Conservation (phyloP, 2,888 invertebrate species). For the Cephonodes hylas region DNA sequence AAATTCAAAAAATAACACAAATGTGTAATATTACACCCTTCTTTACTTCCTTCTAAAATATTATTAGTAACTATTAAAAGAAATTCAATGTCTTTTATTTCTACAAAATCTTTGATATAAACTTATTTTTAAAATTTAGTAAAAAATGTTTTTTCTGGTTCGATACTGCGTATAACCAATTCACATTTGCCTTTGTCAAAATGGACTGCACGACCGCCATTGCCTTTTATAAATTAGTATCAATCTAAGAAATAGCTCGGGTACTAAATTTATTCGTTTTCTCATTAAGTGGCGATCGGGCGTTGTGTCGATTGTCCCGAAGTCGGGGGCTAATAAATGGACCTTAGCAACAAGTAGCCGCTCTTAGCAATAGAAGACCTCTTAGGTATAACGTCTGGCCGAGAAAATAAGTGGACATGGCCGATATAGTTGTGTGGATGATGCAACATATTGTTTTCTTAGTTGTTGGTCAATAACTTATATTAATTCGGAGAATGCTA, state of each 20-base stretch:
- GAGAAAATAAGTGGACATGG: neutral
- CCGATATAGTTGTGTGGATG: neutral
- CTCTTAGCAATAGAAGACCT: constrained; percentile 1
- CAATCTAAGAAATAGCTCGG: constrained; percentile 6
- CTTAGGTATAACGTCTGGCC: neutral
- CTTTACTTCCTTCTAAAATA: no score
- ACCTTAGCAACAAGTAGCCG: constrained; percentile 19
- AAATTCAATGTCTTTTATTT: no score
- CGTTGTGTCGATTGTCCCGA: constrained; percentile 16
- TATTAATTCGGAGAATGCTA: no score
- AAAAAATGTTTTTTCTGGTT: no score
- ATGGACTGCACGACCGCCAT: neutral
- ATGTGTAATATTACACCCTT: no score
- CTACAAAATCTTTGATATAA: no score
- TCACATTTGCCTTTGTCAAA: neutral
- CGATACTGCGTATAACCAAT: no score
- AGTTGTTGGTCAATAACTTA: no score
- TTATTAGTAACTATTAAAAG: no score
- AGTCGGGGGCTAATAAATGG: constrained; percentile 14
- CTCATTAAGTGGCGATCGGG: constrained; percentile 17
- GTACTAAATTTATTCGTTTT: constrained; percentile 15
- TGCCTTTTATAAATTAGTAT: neutral
- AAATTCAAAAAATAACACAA: no score
- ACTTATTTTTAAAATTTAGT: no score
- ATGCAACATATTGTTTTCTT: neutral